Evolutionary conservation across 1,140 invertebrate genomes (phyloP), one percentile per base, ranked within the genome.

Genomic region (Drosophila punjabiensis): DNA sequence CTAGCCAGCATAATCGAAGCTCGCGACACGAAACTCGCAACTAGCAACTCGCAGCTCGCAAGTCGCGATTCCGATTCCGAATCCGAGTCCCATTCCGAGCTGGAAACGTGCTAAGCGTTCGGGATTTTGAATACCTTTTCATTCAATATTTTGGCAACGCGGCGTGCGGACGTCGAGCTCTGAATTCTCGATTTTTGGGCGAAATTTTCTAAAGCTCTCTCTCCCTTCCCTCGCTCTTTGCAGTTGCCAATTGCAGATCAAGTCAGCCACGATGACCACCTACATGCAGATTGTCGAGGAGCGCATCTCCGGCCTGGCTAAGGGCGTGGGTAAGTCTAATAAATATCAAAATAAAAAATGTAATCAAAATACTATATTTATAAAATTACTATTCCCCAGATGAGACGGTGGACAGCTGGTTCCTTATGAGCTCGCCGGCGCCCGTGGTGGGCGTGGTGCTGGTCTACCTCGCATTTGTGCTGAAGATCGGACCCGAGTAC

Each of bases 381-480:
- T n/a, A n/a, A n/a, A 20, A 14, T 30, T 18, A 14, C 43, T 32
- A 11, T 39, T 75, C 9, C 69, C 4, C 33, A 96, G 96, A 96
- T 95, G 94, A 94, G 10, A 94, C 94, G 69, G 95, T 95, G 13
- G 93, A 95, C 71, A 92, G 95, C 69, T 96, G 94, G 94, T 94
- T 95, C 45, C 81, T 96, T 3, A 95, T 96, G 79, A 76, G 92
- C 8, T 94, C 95, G 2, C 95, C 95, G n/a, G 95, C 94, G 83
- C 94, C 94, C 9, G 93, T 94, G 1, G 8, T 95, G 3, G 74
- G 78, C 1, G 93, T 97, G 11, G 93, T 97, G 58, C 84, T 93
- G 10, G 90, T 95, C 11, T 98, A 97, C 83, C 93, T 97, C 41
- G 93, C 95, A 47, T 95, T 96, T 64, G 95, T 97, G 4, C 94